These are phyloP conservation scores for Sardinella longiceps DNA, from an alignment of 2,797 vertebrate genomes.

Conservation along the genomic window DNA sequence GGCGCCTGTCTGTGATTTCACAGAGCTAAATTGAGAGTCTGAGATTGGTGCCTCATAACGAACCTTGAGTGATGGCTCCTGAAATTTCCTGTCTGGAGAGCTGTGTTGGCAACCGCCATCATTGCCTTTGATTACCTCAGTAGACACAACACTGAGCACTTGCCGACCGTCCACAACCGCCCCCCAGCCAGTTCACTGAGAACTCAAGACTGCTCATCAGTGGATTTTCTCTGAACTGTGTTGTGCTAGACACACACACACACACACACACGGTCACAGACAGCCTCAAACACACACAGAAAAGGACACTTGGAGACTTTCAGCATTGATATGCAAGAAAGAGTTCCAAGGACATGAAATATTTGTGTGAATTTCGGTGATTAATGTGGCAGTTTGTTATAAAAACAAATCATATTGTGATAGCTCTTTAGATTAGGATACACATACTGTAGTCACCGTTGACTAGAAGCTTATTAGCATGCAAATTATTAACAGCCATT, in stretches of 20 bases:
- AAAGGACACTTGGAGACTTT: no score
- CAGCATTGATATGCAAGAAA: no score
- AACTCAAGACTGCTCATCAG: no score
- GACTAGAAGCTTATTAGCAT: no score
- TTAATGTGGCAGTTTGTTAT: neutral
- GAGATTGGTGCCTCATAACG: neutral
- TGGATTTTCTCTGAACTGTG: no score
- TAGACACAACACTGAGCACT: conserved; percentile 4
- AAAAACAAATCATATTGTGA: neutral
- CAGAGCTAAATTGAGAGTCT: neutral
- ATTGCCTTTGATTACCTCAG: neutral
- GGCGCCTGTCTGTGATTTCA: neutral
- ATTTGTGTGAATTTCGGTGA: neutral
- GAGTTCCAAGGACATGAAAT: no score
- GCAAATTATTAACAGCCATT: no score
- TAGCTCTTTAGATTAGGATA: no score
- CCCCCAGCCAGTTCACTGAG: neutral
- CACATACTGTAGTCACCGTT: no score
- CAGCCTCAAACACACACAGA: no score
- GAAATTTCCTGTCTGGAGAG: neutral
- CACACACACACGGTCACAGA: no score
- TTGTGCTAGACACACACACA: no score
- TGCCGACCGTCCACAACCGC: neutral
- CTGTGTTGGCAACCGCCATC: neutral
- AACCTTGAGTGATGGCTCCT: conserved; percentile 14